These are phyloP conservation scores for Orchesella cincta DNA, from an alignment of 1,140 invertebrate genomes.

Conservation along the genomic window DNA sequence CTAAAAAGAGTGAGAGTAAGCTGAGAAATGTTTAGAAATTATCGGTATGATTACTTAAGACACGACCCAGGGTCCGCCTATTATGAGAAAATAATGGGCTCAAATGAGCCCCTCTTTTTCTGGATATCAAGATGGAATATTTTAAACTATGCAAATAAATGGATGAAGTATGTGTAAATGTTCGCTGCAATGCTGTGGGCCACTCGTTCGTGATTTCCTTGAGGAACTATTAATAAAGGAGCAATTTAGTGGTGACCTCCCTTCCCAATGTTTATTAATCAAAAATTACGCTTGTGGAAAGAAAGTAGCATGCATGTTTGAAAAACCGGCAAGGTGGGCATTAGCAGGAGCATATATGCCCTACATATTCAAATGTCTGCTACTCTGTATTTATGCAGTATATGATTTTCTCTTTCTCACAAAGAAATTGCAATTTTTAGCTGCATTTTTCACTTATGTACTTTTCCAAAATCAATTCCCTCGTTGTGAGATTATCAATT, in stretches of 20 bases:
- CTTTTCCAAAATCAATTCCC: slow-evolving; percentile 7
- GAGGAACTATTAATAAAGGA: slow-evolving; percentile 27
- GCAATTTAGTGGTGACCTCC: slow-evolving; percentile 24
- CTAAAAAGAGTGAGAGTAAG: not conserved
- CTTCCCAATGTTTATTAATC: slow-evolving; percentile 20
- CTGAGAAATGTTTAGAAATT: not conserved
- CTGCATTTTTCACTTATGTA: no score
- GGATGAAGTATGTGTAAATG: not conserved
- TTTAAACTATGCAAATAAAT: not conserved
- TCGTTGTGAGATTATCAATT: slow-evolving; percentile 30
- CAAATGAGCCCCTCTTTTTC: slow-evolving; percentile 17
- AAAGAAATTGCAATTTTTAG: no score
- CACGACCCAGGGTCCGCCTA: slow-evolving; percentile 42
- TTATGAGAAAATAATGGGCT: slow-evolving; percentile 49
- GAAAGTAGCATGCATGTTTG: not conserved
- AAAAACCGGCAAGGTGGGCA: not conserved
- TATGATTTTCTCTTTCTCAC: no score
- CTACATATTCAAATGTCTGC: no score
- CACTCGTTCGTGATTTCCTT: not conserved
- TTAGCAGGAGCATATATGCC: no score
- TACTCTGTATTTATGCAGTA: no score
- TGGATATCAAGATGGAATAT: slow-evolving; percentile 20
- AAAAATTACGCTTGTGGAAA: not conserved
- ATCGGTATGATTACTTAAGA: no score
- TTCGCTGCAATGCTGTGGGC: not conserved